phyloP scores from a whole-genome alignment of 2,113 vertebrate species.

The Coturnix japonica region DNA sequence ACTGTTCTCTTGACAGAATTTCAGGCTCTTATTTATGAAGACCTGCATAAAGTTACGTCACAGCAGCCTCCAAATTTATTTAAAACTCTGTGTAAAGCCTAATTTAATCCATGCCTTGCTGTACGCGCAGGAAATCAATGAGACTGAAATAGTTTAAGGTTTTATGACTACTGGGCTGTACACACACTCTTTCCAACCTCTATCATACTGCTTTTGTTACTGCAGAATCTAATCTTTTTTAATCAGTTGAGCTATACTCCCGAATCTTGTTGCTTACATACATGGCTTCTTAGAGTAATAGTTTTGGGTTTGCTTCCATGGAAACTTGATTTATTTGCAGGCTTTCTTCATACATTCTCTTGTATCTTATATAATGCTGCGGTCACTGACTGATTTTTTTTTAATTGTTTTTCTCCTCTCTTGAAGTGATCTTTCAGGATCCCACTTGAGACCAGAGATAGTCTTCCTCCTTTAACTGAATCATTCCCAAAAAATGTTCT shows the following conservation, averaged over 20 bases:
- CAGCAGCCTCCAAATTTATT: neutral
- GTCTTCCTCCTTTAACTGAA: neutral
- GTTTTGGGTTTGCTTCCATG: neutral
- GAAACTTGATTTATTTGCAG: neutral
- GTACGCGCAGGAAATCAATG: neutral
- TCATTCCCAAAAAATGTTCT: neutral
- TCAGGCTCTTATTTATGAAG: neutral
- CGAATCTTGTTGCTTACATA: neutral
- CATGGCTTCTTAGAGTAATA: neutral
- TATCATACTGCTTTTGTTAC: neutral
- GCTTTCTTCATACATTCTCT: neutral
- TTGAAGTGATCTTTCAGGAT: neutral
- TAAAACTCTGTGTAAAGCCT: neutral
- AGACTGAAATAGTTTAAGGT: neutral
- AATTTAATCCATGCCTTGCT: neutral
- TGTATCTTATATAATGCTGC: neutral
- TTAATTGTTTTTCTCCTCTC: rapidly evolving
- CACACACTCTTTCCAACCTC: neutral
- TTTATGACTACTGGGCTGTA: neutral
- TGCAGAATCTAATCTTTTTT: neutral
- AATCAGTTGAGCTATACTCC: neutral
- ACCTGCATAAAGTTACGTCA: neutral
- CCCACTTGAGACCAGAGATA: neutral
- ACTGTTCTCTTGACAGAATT: neutral
- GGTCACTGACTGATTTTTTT: neutral